Evolutionary conservation across 2,797 vertebrate genomes (phyloP).

Genomic region (Siniperca scherzeri): DNA sequence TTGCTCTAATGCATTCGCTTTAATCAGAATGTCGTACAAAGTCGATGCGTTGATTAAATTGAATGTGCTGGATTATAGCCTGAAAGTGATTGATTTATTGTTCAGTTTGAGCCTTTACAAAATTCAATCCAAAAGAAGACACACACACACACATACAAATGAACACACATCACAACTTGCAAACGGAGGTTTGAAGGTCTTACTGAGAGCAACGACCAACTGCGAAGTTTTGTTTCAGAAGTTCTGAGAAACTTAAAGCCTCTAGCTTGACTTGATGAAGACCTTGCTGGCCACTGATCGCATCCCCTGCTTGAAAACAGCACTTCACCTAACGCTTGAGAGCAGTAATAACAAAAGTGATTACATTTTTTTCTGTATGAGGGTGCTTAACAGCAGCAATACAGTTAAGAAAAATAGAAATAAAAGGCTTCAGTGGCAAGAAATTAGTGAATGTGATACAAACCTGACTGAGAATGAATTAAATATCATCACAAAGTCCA

Average conservation of each 20-base stretch:
- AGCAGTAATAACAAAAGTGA: neutral
- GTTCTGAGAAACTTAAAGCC: neutral
- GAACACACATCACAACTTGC: too few relatives aligned
- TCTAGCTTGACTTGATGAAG: neutral
- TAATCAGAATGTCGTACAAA: slow-evolving; percentile 41
- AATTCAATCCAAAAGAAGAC: neutral
- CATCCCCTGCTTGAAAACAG: neutral
- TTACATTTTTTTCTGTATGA: neutral
- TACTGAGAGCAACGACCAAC: neutral
- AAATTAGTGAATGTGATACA: neutral
- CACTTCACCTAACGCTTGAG: neutral
- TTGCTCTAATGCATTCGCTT: slow-evolving; percentile 27
- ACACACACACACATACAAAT: neutral
- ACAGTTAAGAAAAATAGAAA: neutral
- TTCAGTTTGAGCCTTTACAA: slow-evolving; percentile 27
- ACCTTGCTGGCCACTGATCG: neutral
- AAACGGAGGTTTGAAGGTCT: slow-evolving; percentile 25
- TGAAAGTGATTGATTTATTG: slow-evolving; percentile 48
- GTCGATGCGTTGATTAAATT: slow-evolving; percentile 53
- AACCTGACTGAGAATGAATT: slow-evolving; percentile 5
- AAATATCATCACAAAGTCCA: neutral
- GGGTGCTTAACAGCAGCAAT: neutral
- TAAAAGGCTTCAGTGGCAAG: neutral
- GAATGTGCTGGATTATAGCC: slow-evolving; percentile 25
- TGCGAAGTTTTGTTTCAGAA: neutral